Evolutionary conservation across 2,888 invertebrate genomes (phyloP), one percentile per base, ranked within the genome.

Genomic region (Dasysyrphus albostriatus): DNA sequence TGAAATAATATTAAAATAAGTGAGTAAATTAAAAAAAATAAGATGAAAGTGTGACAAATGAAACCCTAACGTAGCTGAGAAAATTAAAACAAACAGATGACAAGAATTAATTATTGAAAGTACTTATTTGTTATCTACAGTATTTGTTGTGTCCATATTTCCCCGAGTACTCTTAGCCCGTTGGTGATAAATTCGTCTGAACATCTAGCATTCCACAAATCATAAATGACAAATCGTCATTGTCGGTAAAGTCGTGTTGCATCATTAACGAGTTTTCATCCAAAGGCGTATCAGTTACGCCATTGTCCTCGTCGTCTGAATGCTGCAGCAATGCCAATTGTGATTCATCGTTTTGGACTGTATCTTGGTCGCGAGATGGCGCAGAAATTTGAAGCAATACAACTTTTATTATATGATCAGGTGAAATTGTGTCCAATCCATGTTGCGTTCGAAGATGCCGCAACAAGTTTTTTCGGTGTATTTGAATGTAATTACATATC

Each of bases 401-500:
- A 34, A 90, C 83, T 58, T 75, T 89, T 37, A 89, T 83, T 32
- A 90, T 89, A 59, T 89, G 88, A 19, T 89, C 88, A 34, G 85
- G 75, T 29, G 75, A 51, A 74, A 89, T 83, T 42, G 88, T 77
- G 34, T 56, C 74, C 19, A 89, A 19, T 54, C 83, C 79, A 69
- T 91, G 91, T 58, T 91, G 89, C 5, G 76, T 88, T 67, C 88
- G 85, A 32, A 96, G 92, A 89, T 97, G 96, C 0, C 94, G 93
- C 88, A 95, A 94, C 0, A 96, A 92, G 89, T 94, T 94, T 78
- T 93, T 93, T 73, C 94, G 92, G 10, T 94, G 94, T 88, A 96
- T 90, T 91, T 97, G 97, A 6, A 96, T 94, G 89, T 94, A 97
- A 90, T 96, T 95, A 90, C 97, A 97, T 80, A 94, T 93, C 0